Evolutionary conservation across 2,888 invertebrate species (phyloP).

Genomic region (Ganaspis brasiliensis): DNA sequence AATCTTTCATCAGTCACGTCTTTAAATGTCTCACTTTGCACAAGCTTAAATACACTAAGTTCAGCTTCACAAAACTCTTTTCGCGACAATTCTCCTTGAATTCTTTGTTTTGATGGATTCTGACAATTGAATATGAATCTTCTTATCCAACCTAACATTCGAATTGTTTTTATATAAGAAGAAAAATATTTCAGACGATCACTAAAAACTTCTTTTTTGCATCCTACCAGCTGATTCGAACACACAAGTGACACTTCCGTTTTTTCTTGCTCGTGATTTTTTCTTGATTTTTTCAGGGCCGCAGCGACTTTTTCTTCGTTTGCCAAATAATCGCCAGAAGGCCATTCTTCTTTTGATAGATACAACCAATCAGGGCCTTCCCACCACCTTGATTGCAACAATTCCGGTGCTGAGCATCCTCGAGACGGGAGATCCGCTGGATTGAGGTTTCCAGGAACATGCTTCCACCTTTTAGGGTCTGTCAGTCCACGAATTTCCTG

Average conservation of each 20-base stretch:
- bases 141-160: slow-evolving; percentile 39
- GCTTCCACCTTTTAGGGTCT: slow-evolving; percentile 36
- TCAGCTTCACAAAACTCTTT: slow-evolving; percentile 8
- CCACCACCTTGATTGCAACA: too few relatives aligned
- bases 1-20: neutral
- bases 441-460: slow-evolving; percentile 10
- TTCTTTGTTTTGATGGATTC: slow-evolving; percentile 14
- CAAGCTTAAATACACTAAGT: neutral
- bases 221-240: too few relatives aligned
- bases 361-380: too few relatives aligned
- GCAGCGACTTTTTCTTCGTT: too few relatives aligned
- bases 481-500: slow-evolving; percentile 61
- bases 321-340: too few relatives aligned
- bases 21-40: neutral
- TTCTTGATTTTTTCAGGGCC: too few relatives aligned
- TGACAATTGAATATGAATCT: slow-evolving; percentile 38
- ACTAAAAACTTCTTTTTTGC: neutral
- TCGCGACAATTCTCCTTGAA: slow-evolving; percentile 36
- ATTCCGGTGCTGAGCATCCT: neutral
- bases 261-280: too few relatives aligned
- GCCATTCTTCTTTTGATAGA: too few relatives aligned
- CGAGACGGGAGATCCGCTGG: neutral
- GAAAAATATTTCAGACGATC: slow-evolving; percentile 27
- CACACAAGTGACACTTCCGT: too few relatives aligned
- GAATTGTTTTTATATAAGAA: slow-evolving; percentile 44